phyloP scores from a whole-genome alignment of 2,888 invertebrate genomes.

The Mantis religiosa region DNA sequence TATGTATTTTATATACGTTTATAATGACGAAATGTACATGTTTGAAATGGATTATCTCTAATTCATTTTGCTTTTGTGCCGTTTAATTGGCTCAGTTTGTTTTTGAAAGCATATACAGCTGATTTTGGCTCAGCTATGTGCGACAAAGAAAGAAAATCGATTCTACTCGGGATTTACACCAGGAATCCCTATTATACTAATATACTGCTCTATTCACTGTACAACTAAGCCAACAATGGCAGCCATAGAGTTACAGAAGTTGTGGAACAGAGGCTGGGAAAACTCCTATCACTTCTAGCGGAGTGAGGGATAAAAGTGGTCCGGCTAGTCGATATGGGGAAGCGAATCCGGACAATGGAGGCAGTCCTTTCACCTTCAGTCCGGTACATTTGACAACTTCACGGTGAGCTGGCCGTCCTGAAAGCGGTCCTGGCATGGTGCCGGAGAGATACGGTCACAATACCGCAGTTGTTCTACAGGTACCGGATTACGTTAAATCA shows the following conservation, averaged over 20 bases:
- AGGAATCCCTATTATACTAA: not conserved
- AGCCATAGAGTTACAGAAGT: not conserved
- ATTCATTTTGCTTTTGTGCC: too few relatives aligned
- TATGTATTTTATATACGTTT: too few relatives aligned
- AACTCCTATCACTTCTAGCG: not conserved
- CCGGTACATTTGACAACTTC: not conserved
- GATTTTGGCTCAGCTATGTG: too few relatives aligned
- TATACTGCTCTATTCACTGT: not conserved
- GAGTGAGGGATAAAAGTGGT: not conserved
- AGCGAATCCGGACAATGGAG: not conserved
- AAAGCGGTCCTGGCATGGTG: not conserved
- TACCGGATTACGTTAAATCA: not conserved
- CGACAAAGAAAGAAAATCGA: too few relatives aligned
- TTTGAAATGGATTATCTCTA: too few relatives aligned
- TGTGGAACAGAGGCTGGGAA: not conserved
- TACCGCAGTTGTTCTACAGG: not conserved
- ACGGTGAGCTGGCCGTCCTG: conserved; percentile 6
- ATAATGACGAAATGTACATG: too few relatives aligned
- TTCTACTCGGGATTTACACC: not conserved
- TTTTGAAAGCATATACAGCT: too few relatives aligned
- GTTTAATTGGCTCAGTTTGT: too few relatives aligned
- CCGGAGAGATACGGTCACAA: not conserved
- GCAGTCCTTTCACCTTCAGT: not conserved
- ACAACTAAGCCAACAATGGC: not conserved
- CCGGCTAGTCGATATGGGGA: not conserved